Base-by-base conservation (phyloP, 1,140 invertebrate genomes). In the Cyphomyrmex costatus region DNA sequence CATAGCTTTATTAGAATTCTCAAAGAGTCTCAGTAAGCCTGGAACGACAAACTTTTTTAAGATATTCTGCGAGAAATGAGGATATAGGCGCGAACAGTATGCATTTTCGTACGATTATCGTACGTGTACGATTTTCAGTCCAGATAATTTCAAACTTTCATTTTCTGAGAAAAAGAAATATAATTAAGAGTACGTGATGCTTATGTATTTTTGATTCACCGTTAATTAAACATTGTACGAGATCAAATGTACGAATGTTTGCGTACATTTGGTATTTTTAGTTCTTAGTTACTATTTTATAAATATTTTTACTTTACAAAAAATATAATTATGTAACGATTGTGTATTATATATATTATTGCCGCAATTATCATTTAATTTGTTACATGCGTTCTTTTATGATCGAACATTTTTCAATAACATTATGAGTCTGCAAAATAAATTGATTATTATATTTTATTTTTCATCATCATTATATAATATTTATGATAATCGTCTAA, bases 1-100 rank as follows among this genome's bases (percentile, higher is more conserved):
- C 36, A 36, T 19, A 30, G 19, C 14, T 74, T 74, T 83, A 74
- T 83, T 49, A 73, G 68, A 4, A 74, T 74, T 60, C 21, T 60
- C 79, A 82, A 82, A 73, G 79, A 27, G n/a, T 60, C 24, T 30
- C 27, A 0, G 27, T 19, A 30, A 46, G 51, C 24, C 65, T 36
- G 16, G 24, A 46, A 53, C 24, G 24, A 42, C 46, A 19, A 73
- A 82, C 66, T 46, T 82, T 46, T 82, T 82, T 82, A 82, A 58
- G 30, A 42, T 74, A 80, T 24, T 80, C 51, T 24, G n/a, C 30
- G 19, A 46, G 19, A 33, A 16, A 58, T 8, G 61, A 65, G 36
- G 16, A 19, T 16, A 42, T n/a, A n/a, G n/a, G n/a, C n/a, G n/a
- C 12, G 65, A 68, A 24, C 6, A 21, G 49, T 79, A 53, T 33